Base-by-base conservation (phyloP, 1,140 invertebrate species). In the Aradophagus sp. region DNA sequence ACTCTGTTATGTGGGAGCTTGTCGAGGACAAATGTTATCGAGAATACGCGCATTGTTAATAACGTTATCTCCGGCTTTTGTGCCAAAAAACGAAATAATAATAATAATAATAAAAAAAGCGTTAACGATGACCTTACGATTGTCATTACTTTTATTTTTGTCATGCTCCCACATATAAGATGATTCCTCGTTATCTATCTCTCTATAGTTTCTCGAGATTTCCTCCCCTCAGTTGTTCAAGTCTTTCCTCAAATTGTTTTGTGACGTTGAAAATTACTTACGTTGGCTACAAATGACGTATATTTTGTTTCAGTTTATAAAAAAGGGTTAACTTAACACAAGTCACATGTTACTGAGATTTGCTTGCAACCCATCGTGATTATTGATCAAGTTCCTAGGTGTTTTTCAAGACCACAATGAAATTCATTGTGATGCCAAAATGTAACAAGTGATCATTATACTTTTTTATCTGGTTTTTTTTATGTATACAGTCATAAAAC, bases 291-390 rank as follows among this genome's bases (percentile, higher is more conserved):
- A n/a, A 58, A 69, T 6, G 50, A 70, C 67, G 39, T 20, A 66
- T 73, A 69, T 17, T 35, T 74, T 68, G 66, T 75, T 77, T 77
- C 68, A 75, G 75, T 75, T 36, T n/a, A n/a, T n/a, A n/a, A n/a
- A n/a, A n/a, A n/a, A n/a, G n/a, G n/a, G n/a, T n/a, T n/a, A n/a
- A n/a, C n/a, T n/a, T n/a, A n/a, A n/a, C n/a, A n/a, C n/a, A n/a
- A n/a, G n/a, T n/a, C n/a, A n/a, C n/a, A n/a, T 48, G 67, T 23
- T 1, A 2, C 27, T 23, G 47, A 52, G 53, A 52, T 5, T 59
- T 58, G 53, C 44, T 52, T 47, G 62, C 34, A 16, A 66, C 27
- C 5, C 8, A 6, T 16, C 5, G 27, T 31, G 14, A 32, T 11
- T 29, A 19, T 45, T 47, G 13, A 16, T 2, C 5, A 50, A 29